These are phyloP conservation scores for Atrina japonica DNA, from an alignment of 2,888 invertebrate genomes.

Conservation along the genomic window DNA sequence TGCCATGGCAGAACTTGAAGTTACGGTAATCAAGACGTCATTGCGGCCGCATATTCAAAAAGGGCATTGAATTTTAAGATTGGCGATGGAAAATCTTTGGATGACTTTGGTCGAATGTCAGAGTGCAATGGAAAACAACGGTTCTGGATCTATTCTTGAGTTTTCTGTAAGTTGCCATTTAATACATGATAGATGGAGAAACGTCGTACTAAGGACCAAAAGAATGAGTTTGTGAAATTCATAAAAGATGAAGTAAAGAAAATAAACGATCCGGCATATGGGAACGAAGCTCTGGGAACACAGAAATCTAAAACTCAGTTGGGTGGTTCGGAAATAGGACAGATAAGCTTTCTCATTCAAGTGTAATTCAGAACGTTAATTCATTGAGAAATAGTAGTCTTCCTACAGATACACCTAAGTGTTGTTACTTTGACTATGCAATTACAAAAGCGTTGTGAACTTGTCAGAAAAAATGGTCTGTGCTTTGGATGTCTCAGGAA, in stretches of 20 bases:
- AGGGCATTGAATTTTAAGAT: slow-evolving; percentile 11
- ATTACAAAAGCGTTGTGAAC: background rate
- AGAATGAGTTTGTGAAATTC: slow-evolving; percentile 26
- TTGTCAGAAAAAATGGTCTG: slow-evolving; percentile 18
- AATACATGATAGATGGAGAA: slow-evolving; percentile 13
- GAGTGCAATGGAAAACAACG: slow-evolving; percentile 20
- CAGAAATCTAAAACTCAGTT: no score
- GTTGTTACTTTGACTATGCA: slow-evolving; percentile 1
- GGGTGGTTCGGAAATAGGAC: no score
- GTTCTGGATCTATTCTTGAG: slow-evolving; percentile 9
- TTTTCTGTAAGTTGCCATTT: slow-evolving; percentile 34
- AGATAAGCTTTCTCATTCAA: no score
- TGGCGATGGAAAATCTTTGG: slow-evolving; percentile 27
- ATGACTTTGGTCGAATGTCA: slow-evolving; percentile 37
- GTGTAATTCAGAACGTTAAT: no score
- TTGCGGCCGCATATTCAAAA: slow-evolving; percentile 23
- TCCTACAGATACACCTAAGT: no score
- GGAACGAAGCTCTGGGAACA: background rate
- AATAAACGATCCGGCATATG: slow-evolving; percentile 14
- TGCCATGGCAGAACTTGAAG: slow-evolving; percentile 33
- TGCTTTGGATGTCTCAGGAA: slow-evolving; percentile 19
- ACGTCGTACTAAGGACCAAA: background rate
- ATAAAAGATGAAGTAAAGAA: slow-evolving; percentile 29
- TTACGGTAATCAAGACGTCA: slow-evolving; percentile 32
- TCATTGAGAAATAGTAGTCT: no score